Percentiles rank a stretch among this genome's conserved stretches.
phyloP scores from a whole-genome alignment of 2,113 vertebrate species.

The Indri indri region DNA sequence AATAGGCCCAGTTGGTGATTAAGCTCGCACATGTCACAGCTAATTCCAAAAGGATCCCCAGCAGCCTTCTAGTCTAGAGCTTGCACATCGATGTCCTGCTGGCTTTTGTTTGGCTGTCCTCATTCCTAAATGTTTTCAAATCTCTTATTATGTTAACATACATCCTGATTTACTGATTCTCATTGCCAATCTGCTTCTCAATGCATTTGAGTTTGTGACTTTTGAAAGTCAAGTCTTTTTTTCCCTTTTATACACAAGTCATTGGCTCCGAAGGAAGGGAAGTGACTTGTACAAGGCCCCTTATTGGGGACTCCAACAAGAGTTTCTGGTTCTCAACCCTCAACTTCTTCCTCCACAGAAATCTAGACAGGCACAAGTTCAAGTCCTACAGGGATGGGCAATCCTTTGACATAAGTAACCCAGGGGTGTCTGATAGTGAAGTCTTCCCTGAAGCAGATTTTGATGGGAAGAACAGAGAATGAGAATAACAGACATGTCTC shows the following conservation, averaged over 20 bases:
- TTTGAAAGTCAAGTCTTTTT: conserved; percentile 15
- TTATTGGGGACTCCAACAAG: background rate
- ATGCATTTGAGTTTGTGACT: background rate
- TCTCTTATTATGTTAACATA: background rate
- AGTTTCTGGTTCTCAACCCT: background rate
- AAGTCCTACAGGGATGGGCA: background rate
- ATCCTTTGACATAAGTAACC: background rate
- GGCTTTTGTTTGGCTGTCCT: background rate
- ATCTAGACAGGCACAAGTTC: background rate
- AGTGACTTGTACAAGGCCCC: background rate
- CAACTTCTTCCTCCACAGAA: background rate
- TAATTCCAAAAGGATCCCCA: background rate
- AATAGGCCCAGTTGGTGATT: background rate
- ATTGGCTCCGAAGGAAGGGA: background rate
- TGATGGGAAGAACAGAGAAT: background rate
- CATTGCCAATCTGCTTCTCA: background rate
- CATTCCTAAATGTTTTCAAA: background rate
- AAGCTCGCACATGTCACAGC: background rate
- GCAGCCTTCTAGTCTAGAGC: background rate
- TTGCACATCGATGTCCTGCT: background rate
- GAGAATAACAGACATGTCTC: background rate
- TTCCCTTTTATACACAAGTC: background rate
- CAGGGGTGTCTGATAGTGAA: background rate
- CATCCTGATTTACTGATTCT: background rate
- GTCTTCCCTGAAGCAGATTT: background rate